Evolutionary conservation across 2,797 vertebrate species (phyloP).

Genomic region (Gorsachius magnificus): DNA sequence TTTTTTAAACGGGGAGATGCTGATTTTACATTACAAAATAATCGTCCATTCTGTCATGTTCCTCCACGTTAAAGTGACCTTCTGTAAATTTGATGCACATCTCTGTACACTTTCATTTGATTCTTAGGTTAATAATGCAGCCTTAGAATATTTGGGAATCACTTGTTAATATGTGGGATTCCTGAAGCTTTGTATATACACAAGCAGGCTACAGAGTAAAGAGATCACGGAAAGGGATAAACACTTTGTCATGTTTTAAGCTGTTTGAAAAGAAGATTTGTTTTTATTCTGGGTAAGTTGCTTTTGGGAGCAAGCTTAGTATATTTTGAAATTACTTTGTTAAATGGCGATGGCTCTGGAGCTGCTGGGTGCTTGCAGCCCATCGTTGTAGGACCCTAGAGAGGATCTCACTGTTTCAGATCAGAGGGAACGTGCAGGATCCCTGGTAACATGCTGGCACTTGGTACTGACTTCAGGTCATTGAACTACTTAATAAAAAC

Average conservation of each 20-base stretch:
- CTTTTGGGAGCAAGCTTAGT: neutral
- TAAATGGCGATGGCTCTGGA: neutral
- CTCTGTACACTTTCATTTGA: neutral
- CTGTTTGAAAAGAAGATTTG: slow-evolving; percentile 47
- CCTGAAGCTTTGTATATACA: neutral
- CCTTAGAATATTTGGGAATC: neutral
- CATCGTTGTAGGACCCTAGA: neutral
- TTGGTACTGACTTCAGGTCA: neutral
- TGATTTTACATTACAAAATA: neutral
- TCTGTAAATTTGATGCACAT: neutral
- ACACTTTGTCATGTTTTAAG: slow-evolving; percentile 38
- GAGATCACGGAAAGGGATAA: slow-evolving; percentile 40
- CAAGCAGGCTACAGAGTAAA: neutral
- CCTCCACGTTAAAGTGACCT: neutral
- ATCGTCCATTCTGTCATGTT: neutral
- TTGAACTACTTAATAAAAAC: neutral
- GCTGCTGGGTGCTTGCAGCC: neutral
- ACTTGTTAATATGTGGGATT: neutral
- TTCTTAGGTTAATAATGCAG: neutral
- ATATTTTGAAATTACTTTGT: slow-evolving; percentile 6
- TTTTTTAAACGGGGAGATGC: neutral
- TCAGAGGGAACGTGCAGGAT: neutral
- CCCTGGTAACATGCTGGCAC: neutral
- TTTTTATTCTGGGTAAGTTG: slow-evolving; percentile 47
- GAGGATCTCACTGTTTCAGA: neutral